Evolutionary conservation across 2,888 invertebrate genomes (phyloP).

Genomic region (Stegana nigrithorax): DNA sequence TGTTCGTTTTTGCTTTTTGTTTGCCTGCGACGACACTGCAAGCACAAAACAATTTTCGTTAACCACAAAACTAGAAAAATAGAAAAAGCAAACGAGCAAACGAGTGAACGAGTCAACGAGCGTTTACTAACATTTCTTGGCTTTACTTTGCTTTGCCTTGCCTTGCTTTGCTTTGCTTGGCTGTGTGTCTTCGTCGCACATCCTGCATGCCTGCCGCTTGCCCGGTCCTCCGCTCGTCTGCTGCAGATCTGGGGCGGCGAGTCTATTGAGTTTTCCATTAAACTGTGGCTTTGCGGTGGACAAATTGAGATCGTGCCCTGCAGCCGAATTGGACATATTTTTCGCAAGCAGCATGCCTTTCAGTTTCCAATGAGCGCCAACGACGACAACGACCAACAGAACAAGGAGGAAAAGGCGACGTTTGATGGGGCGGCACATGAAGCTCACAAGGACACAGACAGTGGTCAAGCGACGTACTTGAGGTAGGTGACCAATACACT

Average conservation of each 20-base stretch:
- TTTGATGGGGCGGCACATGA: too few relatives aligned
- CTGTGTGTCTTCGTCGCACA: too few relatives aligned
- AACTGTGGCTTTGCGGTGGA: slow-evolving; percentile 69
- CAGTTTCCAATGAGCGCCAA: slow-evolving; percentile 56
- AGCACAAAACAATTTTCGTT: background rate
- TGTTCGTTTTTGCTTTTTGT: too few relatives aligned
- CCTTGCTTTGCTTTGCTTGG: slow-evolving; percentile 8
- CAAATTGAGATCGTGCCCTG: slow-evolving; percentile 69
- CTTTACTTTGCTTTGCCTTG: too few relatives aligned
- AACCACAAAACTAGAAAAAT: background rate
- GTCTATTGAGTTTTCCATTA: slow-evolving; percentile 67
- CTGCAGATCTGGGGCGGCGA: slow-evolving; percentile 68
- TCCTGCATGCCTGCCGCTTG: too few relatives aligned
- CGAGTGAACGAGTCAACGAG: too few relatives aligned
- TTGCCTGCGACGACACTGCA: too few relatives aligned
- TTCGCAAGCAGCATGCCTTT: slow-evolving; percentile 62
- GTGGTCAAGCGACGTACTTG: slow-evolving; percentile 58
- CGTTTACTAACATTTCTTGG: too few relatives aligned
- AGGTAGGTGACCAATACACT: slow-evolving; percentile 50
- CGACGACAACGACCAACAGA: too few relatives aligned
- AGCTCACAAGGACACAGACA: slow-evolving; percentile 34
- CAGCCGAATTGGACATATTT: slow-evolving; percentile 68
- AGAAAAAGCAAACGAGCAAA: background rate
- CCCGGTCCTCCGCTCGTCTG: too few relatives aligned
- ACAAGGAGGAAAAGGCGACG: too few relatives aligned